Evolutionary conservation across 92 coral and sea anemone species (phyloP).

Genomic region (Virgularia gustaviana): DNA sequence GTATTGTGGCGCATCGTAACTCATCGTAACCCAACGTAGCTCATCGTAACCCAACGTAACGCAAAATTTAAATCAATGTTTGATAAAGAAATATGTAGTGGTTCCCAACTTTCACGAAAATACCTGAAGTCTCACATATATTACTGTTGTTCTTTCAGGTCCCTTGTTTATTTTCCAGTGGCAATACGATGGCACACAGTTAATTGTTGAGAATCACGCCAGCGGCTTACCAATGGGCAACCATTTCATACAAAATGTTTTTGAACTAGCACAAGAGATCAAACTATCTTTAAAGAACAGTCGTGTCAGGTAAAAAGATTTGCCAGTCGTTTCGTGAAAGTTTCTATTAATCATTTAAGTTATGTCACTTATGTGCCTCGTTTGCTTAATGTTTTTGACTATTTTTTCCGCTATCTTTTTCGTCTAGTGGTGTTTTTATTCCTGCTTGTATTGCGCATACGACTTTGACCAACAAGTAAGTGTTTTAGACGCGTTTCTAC

Average conservation of each 20-base stretch:
- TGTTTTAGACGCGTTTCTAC: not conserved
- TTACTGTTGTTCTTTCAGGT: slow-evolving; percentile 40
- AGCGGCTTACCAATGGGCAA: not conserved
- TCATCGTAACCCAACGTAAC: too few species aligned
- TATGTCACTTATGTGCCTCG: not conserved
- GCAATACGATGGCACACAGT: slow-evolving; percentile 69
- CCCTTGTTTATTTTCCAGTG: slow-evolving; percentile 91
- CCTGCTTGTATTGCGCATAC: slow-evolving; percentile 86
- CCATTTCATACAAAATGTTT: slow-evolving; percentile 20
- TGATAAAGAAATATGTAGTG: not conserved
- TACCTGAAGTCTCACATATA: not conserved
- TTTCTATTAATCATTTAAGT: not conserved
- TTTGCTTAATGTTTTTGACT: not conserved
- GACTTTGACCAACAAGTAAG: slow-evolving; percentile 67
- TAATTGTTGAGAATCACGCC: slow-evolving; percentile 45
- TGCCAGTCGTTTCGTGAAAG: not conserved
- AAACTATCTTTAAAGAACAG: slow-evolving; percentile 50
- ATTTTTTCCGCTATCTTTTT: not conserved
- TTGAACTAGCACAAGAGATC: slow-evolving; percentile 46
- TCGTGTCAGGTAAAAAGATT: slow-evolving; percentile 55
- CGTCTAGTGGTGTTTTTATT: slow-evolving; percentile 66
- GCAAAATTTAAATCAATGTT: too few species aligned
- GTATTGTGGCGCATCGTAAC: too few species aligned
- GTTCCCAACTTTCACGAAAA: not conserved
- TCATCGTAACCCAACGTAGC: not conserved